Evolutionary conservation across 2,797 vertebrate genomes (phyloP).

Genomic region (Euthynnus affinis): DNA sequence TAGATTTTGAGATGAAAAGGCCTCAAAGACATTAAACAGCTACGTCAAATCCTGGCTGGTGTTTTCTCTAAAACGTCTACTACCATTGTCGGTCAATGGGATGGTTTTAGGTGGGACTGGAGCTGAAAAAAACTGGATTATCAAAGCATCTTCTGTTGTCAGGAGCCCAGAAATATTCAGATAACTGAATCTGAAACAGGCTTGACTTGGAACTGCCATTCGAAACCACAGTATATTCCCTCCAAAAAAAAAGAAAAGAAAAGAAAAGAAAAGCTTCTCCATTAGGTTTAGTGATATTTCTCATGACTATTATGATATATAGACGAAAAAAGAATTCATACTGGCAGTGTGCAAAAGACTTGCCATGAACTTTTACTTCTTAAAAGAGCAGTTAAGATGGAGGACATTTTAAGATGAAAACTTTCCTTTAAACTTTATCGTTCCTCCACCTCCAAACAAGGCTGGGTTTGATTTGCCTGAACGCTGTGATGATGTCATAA

Average conservation of each 20-base stretch:
- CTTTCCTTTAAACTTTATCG: conserved; percentile 64
- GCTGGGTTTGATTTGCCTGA: conserved; percentile 24
- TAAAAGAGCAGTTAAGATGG: conserved; percentile 20
- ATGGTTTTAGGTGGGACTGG: not conserved
- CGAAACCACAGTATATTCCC: conserved; percentile 12
- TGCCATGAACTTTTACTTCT: conserved; percentile 64
- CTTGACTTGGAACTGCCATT: conserved; percentile 29
- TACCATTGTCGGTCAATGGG: not conserved
- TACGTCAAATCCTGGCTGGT: conserved; percentile 16
- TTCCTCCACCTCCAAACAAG: conserved; percentile 30
- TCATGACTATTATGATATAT: conserved; percentile 44
- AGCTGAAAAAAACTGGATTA: conserved; percentile 52
- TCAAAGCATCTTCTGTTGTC: conserved; percentile 80
- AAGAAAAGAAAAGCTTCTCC: not conserved
- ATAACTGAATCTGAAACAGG: conserved; percentile 52
- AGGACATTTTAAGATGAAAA: conserved; percentile 28
- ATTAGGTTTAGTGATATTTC: conserved; percentile 50
- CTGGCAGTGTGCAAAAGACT: conserved; percentile 35
- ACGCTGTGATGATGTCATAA: conserved; percentile 26
- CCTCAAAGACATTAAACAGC: conserved; percentile 48
- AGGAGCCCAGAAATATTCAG: conserved; percentile 63
- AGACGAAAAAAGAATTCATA: conserved; percentile 32
- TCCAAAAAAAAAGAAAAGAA: not conserved
- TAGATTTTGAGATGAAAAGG: conserved; percentile 34
- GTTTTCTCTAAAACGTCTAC: conserved; percentile 33